Evolutionary conservation across 2,113 vertebrate genomes (phyloP), one percentile per base, ranked within the genome.

Genomic region (Protomyctophum bolini): DNA sequence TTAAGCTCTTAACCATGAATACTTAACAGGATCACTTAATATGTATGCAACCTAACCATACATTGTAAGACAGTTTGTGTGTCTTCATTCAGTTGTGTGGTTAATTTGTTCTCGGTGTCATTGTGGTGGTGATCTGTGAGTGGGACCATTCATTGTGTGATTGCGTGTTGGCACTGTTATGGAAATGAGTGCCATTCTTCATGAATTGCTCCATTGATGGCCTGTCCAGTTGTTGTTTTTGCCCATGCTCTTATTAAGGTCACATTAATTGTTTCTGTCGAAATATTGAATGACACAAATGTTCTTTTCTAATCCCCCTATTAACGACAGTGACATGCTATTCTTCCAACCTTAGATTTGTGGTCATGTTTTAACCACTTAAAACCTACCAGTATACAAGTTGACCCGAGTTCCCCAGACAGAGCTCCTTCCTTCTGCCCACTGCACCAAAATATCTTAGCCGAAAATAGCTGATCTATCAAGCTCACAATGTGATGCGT

Each of bases 141-240:
- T 82, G 66, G 70, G 83, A 84, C 63, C 73, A 67, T 72, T 79
- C 50, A 74, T 78, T 65, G 75, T 70, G 51, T 71, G 29, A 7
- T 5, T 84, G 82, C 68, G 79, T 83, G 78, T 76, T 69, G 47
- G 56, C 81, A 64, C 58, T 70, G 63, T 54, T 75, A 66, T 85
- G 72, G 46, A 81, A 84, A 87, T 88, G 52, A 74, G 67, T 33
- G 74, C 63, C 55, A 52, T 63, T 73, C n/a, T 60, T 66, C 68
- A 61, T 86, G 72, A 87, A 87, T 80, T 54, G 72, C 63, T 68
- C 69, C 84, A 84, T 88, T 91, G 77, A 82, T 63, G 75, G 71
- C 45, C 69, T 62, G 69, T 77, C 50, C 41, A 55, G 70, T 75
- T 80, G 58, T 83, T 86, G 68, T 14, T 56, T 60, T 50, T 33